These are phyloP conservation scores for Timandra comae DNA, from an alignment of 2,888 invertebrate genomes.

Conservation along the genomic window DNA sequence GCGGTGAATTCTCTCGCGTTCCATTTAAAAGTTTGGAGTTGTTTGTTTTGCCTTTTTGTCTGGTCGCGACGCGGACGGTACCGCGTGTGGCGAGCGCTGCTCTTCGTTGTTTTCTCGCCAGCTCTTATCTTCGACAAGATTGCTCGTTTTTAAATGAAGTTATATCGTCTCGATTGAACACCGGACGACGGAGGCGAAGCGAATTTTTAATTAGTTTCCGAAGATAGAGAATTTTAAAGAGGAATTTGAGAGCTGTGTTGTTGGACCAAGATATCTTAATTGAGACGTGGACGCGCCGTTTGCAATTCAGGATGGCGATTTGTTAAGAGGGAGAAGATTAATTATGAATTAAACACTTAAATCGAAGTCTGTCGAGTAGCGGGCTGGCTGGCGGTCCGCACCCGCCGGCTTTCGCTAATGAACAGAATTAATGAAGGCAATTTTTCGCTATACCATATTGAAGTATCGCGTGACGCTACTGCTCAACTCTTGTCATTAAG, in stretches of 20 bases:
- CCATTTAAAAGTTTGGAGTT: slow-evolving; percentile 68
- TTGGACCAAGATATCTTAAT: slow-evolving; percentile 65
- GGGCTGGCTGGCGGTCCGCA: slow-evolving; percentile 31
- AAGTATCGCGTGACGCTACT: slow-evolving; percentile 47
- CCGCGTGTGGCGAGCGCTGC: slow-evolving; percentile 66
- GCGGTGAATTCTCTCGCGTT: slow-evolving; percentile 71
- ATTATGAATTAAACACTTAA: slow-evolving; percentile 59
- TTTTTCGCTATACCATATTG: slow-evolving; percentile 48
- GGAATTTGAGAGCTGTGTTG: slow-evolving; percentile 67
- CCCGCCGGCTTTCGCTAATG: slow-evolving; percentile 47
- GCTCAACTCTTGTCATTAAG: slow-evolving; percentile 30
- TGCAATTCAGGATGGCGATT: slow-evolving; percentile 50
- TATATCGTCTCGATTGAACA: slow-evolving; percentile 73
- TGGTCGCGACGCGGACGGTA: slow-evolving; percentile 32
- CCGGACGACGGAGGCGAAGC: slow-evolving; percentile 64
- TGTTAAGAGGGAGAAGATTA: slow-evolving; percentile 58
- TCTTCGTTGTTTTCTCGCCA: slow-evolving; percentile 75
- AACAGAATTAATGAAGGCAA: slow-evolving; percentile 53
- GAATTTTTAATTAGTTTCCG: slow-evolving; percentile 77
- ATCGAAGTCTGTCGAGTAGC: slow-evolving; percentile 36
- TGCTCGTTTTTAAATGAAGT: slow-evolving; percentile 77
- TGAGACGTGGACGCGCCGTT: slow-evolving; percentile 59
- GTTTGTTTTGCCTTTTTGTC: slow-evolving; percentile 62
- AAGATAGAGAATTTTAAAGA: slow-evolving; percentile 72
- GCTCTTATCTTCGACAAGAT: slow-evolving; percentile 72